Evolutionary conservation across 2,113 vertebrate species (phyloP).

Genomic region (Thunnus thynnus): DNA sequence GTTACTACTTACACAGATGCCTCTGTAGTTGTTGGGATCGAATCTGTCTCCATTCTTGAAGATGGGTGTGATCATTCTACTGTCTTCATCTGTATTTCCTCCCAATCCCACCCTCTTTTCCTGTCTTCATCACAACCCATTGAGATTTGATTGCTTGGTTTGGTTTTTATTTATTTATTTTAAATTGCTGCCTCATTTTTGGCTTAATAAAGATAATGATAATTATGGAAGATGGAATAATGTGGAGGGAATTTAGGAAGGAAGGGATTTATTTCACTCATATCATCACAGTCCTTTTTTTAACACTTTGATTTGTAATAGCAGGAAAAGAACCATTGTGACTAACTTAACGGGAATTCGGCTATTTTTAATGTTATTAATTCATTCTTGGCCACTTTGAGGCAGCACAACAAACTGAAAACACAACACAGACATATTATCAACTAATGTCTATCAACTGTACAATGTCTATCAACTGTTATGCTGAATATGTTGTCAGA

Average conservation of each 20-base stretch:
- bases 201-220: conserved; percentile 23
- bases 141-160: conserved; percentile 39
- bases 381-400: not conserved
- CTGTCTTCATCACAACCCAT: conserved; percentile 27
- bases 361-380: not conserved
- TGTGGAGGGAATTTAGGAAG: conserved; percentile 1
- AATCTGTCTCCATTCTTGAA: too few species aligned
- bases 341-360: not conserved
- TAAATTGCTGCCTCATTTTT: conserved; percentile 1
- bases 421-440: conserved; percentile 10
- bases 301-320: conserved; percentile 17
- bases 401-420: not conserved
- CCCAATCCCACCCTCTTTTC: not conserved
- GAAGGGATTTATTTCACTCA: conserved; percentile 3
- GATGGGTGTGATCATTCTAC: not conserved
- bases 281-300: conserved; percentile 21
- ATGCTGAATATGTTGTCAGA: not conserved
- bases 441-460: not conserved
- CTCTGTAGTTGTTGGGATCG: too few species aligned
- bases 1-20: too few species aligned
- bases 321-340: conserved; percentile 3
- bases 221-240: conserved; percentile 37
- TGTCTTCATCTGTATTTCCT: conserved; percentile 2
- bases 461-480: not conserved
- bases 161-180: conserved; percentile 1